phyloP scores from a whole-genome alignment of 2,797 vertebrate species.

The Glyptemys insculpta region DNA sequence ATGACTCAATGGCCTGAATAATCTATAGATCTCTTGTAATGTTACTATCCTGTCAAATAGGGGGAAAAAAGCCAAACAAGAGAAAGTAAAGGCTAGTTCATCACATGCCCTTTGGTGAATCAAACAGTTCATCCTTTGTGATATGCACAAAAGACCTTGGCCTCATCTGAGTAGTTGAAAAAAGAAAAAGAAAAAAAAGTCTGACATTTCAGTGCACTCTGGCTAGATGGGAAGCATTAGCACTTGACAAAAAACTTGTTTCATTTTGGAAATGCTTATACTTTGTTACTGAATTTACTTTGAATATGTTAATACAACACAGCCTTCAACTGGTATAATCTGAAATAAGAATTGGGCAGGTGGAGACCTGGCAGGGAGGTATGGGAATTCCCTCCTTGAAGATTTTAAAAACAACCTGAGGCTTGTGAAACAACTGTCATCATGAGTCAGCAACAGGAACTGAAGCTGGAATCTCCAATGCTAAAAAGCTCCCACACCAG shows the following conservation, averaged over 20 bases:
- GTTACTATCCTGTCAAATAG: background rate
- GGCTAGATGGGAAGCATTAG: background rate
- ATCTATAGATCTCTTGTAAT: background rate
- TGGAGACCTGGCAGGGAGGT: fast-evolving
- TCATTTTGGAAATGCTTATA: fast-evolving
- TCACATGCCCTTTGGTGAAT: background rate
- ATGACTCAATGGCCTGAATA: background rate
- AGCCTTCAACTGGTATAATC: background rate
- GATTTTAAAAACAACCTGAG: background rate
- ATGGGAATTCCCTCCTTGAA: background rate
- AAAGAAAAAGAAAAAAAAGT: background rate
- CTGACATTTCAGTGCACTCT: fast-evolving
- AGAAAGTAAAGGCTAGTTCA: background rate
- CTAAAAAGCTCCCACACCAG: background rate
- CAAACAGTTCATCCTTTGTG: background rate
- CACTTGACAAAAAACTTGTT: too few species aligned
- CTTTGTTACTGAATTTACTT: background rate
- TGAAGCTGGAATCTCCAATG: background rate
- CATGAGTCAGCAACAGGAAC: background rate
- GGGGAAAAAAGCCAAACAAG: background rate
- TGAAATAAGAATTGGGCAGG: background rate
- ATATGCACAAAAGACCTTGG: fast-evolving
- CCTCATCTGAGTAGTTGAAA: fast-evolving
- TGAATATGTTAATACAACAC: background rate
- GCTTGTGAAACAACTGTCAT: background rate